Base-by-base conservation (phyloP, 2,797 vertebrate species). In the Setipinna tenuifilis region DNA sequence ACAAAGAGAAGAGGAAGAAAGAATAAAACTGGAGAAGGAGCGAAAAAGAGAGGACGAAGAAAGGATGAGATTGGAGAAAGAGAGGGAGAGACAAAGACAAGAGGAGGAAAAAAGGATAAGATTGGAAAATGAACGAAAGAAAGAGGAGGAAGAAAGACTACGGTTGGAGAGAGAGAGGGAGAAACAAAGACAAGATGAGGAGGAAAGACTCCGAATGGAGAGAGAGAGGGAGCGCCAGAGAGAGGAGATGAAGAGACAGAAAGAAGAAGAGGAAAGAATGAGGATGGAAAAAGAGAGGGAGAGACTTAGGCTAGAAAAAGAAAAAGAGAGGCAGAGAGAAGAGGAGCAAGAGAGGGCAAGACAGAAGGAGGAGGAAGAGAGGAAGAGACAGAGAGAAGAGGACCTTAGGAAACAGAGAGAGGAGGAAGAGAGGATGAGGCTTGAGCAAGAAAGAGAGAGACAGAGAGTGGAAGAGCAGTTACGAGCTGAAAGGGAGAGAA, bases 301-400 rank as follows among this genome's bases (percentile, higher is more conserved):
- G 61, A 23, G 46, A 21, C 61, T 21, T 44, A 35, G 83, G 48
- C 25, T 9, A 21, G 68, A 31, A 41, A 62, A 57, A n/a, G 44
- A 57, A 23, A 83, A 35, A 61, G 68, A 68, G 19, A 31, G 80
- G 21, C 78, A 85, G 35, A 89, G 83, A 28, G 0, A 88, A 6
- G 54, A 71, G 25, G 87, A 87, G 50, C 85, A 86, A 41, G 88
- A 90, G 0, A 87, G 35, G 50, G 84, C 82, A 50, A 82, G 25
- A 25, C 83, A 25, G 0, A 86, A 28, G 50, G 57, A 86, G 83
- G 82, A 5, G 46, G 89, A 90, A 83, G 85, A 88, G 54, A 57
- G 61, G 82, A 28, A 41, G 12, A 86, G 46, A 75, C 23, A 81
- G 59, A 83, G 88, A 46, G 86, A 90, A 68, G 85, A 2, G 1